A percentile compares a stretch with the other conserved stretches of the same genome.
These are phyloP conservation scores for Parnassius orleans DNA, from an alignment of 2,888 invertebrate genomes.

Conservation along the genomic window DNA sequence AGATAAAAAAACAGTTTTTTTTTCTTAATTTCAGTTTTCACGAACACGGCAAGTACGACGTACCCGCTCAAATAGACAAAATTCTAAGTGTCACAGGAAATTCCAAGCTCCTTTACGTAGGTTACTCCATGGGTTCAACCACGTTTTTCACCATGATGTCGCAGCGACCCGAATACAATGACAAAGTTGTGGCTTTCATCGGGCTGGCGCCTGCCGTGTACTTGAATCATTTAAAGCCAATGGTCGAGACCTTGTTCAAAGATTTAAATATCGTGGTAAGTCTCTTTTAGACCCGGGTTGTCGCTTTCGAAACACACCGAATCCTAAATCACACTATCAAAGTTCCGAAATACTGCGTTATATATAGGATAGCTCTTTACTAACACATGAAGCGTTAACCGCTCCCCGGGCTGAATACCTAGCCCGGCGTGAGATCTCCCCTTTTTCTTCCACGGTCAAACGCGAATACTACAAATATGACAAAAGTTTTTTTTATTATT, in stretches of 20 bases:
- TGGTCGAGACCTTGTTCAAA: constrained; percentile 45
- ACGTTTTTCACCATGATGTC: constrained; percentile 79
- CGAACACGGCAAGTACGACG: constrained; percentile 81
- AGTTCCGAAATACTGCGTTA: too few relatives aligned
- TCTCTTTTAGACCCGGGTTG: constrained; percentile 14
- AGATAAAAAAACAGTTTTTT: too few relatives aligned
- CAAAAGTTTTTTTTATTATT: too few relatives aligned
- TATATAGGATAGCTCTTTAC: too few relatives aligned
- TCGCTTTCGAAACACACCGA: too few relatives aligned
- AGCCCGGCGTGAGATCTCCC: too few relatives aligned
- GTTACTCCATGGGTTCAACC: constrained; percentile 82
- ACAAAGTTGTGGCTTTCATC: constrained; percentile 72
- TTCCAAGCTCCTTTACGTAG: constrained; percentile 72
- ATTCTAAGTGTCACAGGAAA: constrained; percentile 67
- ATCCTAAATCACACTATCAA: too few relatives aligned
- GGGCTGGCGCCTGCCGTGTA: constrained; percentile 79
- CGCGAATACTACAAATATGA: too few relatives aligned
- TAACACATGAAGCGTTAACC: too few relatives aligned
- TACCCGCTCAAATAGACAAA: constrained; percentile 78
- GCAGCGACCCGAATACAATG: constrained; percentile 77
- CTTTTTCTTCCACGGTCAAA: too few relatives aligned
- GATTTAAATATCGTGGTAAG: constrained; percentile 54
- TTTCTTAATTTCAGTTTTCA: constrained; percentile 67
- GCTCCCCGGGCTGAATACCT: too few relatives aligned
- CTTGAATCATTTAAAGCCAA: constrained; percentile 49